Conservation (phyloP, 2,797 vertebrate species). For the Eutrigla gurnardus region DNA sequence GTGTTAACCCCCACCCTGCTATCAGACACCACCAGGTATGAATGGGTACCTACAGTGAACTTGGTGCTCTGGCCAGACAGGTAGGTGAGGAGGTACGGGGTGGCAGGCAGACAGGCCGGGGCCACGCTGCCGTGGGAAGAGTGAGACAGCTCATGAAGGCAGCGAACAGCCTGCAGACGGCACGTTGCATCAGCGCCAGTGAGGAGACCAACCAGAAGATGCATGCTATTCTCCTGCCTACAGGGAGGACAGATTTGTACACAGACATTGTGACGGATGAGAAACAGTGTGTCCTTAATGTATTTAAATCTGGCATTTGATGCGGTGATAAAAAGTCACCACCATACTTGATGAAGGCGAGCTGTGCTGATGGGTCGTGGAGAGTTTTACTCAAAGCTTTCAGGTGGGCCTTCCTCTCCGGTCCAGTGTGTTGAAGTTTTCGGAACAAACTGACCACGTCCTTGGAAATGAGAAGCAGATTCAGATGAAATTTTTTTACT, state of each 20-base stretch:
- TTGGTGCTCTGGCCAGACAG: constrained; percentile 91
- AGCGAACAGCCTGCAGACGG: constrained; percentile 90
- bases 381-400: constrained; percentile 84
- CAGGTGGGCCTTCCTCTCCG: constrained; percentile 82
- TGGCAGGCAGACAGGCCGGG: constrained; percentile 89
- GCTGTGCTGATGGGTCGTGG: constrained; percentile 85
- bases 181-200: constrained; percentile 87
- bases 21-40: not conserved
- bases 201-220: constrained; percentile 87
- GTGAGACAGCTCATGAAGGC: constrained; percentile 94
- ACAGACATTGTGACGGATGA: not conserved
- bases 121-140: constrained; percentile 85
- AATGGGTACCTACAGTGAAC: constrained; percentile 87
- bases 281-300: not conserved
- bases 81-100: constrained; percentile 96
- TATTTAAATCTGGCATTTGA: not conserved
- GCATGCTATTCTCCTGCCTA: constrained; percentile 91
- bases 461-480: constrained; percentile 2
- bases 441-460: constrained; percentile 85
- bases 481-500: constrained; percentile 5
- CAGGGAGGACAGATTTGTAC: constrained; percentile 3
- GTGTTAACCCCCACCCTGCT: not conserved
- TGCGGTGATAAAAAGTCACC: not conserved
- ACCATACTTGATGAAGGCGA: constrained; percentile 88
- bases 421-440: constrained; percentile 80